A percentile compares a stretch with the other conserved stretches of the same genome.
phyloP scores from a whole-genome alignment of 2,113 vertebrate species.

The Scolopax mira region DNA sequence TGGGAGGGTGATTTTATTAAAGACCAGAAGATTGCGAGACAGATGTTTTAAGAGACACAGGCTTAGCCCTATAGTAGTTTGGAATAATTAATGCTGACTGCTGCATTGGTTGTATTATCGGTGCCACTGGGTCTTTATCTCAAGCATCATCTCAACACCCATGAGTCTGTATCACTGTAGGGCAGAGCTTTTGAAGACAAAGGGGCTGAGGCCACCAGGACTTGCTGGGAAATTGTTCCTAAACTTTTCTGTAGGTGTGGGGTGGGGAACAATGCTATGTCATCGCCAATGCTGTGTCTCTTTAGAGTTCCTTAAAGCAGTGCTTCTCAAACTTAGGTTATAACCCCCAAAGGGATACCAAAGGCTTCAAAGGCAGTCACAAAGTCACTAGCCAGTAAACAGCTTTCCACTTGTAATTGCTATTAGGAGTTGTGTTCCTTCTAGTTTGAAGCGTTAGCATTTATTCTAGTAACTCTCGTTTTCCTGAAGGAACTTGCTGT shows the following conservation, averaged over 20 bases:
- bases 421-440: background rate
- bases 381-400: slow-evolving; percentile 13
- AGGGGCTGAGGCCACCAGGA: slow-evolving; percentile 33
- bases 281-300: background rate
- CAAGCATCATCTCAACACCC: background rate
- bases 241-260: background rate
- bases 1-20: slow-evolving; percentile 47
- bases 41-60: slow-evolving; percentile 21
- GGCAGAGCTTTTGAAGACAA: slow-evolving; percentile 23
- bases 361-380: slow-evolving; percentile 49
- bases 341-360: slow-evolving; percentile 2
- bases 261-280: slow-evolving; percentile 11
- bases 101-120: slow-evolving; percentile 26
- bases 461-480: slow-evolving; percentile 2
- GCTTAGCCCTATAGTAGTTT: slow-evolving; percentile 17
- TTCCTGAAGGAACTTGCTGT: slow-evolving; percentile 16
- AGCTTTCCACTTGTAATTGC: slow-evolving; percentile 38
- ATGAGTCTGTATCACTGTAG: slow-evolving; percentile 6
- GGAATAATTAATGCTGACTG: slow-evolving; percentile 47
- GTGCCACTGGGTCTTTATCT: slow-evolving; percentile 31
- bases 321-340: slow-evolving; percentile 16
- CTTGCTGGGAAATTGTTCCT: slow-evolving; percentile 15
- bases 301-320: slow-evolving; percentile 41
- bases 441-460: slow-evolving; percentile 21
- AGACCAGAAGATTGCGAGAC: slow-evolving; percentile 40